These are phyloP conservation scores for Eupeodes corollae DNA, from an alignment of 1,140 invertebrate species.

Conservation along the genomic window DNA sequence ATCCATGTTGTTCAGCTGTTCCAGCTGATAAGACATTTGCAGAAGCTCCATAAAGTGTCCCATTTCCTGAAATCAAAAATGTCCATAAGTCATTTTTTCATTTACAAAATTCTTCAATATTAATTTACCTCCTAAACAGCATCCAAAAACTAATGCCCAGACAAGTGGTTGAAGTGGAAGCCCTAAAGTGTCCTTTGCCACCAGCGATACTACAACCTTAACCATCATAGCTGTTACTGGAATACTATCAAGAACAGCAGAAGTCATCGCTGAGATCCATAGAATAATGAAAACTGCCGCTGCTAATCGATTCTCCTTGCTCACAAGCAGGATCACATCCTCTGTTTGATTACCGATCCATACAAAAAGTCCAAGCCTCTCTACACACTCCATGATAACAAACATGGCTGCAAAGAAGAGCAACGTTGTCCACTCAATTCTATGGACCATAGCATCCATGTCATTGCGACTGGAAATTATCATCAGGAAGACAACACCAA, in stretches of 20 bases:
- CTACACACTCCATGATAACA: slow-evolving; percentile 69
- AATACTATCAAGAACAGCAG: slow-evolving; percentile 72
- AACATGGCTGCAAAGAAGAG: slow-evolving; percentile 71
- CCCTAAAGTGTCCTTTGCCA: slow-evolving; percentile 46
- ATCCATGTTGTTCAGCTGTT: slow-evolving; percentile 72
- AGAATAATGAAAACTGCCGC: slow-evolving; percentile 60
- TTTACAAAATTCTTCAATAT: background rate
- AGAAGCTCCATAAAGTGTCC: slow-evolving; percentile 69
- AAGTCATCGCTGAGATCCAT: slow-evolving; percentile 66
- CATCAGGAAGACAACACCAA: slow-evolving; percentile 56
- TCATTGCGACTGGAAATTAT: slow-evolving; percentile 52
- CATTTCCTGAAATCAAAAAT: slow-evolving; percentile 49
- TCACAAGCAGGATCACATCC: slow-evolving; percentile 48
- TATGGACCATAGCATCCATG: slow-evolving; percentile 56
- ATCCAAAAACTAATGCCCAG: slow-evolving; percentile 64
- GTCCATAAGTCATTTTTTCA: background rate
- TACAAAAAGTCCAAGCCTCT: slow-evolving; percentile 53
- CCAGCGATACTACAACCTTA: slow-evolving; percentile 51
- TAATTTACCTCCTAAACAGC: slow-evolving; percentile 59
- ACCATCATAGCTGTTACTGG: slow-evolving; percentile 76
- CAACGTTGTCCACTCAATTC: slow-evolving; percentile 70
- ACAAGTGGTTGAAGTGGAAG: slow-evolving; percentile 58
- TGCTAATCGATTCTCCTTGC: slow-evolving; percentile 47
- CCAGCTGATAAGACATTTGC: slow-evolving; percentile 73
- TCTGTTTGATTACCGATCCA: slow-evolving; percentile 61